Evolutionary conservation across 2,113 vertebrate genomes (phyloP), one percentile per base, ranked within the genome.

Genomic region (Euleptes europaea): DNA sequence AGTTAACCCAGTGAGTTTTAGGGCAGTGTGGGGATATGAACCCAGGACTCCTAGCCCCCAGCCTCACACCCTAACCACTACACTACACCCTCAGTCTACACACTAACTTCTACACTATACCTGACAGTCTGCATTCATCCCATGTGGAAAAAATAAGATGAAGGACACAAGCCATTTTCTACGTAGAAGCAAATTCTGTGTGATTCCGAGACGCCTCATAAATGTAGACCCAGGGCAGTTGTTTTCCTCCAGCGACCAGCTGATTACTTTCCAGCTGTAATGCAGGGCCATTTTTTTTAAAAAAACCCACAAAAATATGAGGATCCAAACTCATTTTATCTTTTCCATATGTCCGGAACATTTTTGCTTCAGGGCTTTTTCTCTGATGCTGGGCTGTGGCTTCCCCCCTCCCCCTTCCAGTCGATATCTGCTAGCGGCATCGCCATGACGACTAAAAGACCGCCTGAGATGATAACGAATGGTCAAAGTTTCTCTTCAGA

Each of bases 401-500:
- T 89, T 77, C 72, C 47, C 80, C 44, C 4, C 14, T 1, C 47
- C 82, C 42, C 23, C 5, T 0, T 11, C 47, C 42, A 12, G 60
- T 75, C 88, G 72, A 77, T 87, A 74, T 75, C 80, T 93, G 84
- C 88, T 91, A 88, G 79, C 92, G 86, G 89, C 91, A 93, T 93
- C 85, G 33, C 90, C 90, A 94, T 89, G 84, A 87, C 80, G 85
- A 96, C 94, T 91, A 89, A 88, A 85, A 92, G 93, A 94, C 91
- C 90, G 76, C 92, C 92, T 91, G 84, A 94, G 92, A 94, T 47
- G 92, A 91, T 93, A 95, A 95, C 77, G 89, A 94, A 94, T 82
- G 72, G 90, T 92, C 88, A 72, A 92, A 94, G 88, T 92, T 94
- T 92, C 88, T 60, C 80, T 92, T 95, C 85, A 91, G 91, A 93